phyloP scores from a whole-genome alignment of 2,113 vertebrate genomes.

The Cyprinus carpio region DNA sequence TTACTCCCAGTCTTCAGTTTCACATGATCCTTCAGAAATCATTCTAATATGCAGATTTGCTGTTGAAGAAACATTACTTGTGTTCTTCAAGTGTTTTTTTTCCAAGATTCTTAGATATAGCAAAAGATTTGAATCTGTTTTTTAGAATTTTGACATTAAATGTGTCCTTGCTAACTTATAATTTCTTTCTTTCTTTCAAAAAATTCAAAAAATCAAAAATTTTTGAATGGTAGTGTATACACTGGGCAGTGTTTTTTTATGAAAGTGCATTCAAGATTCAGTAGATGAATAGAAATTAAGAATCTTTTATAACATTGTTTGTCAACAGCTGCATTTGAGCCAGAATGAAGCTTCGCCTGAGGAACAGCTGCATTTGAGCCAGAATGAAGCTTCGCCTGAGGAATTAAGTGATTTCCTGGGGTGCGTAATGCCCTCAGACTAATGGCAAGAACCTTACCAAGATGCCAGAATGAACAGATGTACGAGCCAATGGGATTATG shows the following conservation, averaged over 20 bases:
- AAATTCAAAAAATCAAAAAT: not conserved
- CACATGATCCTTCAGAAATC: not conserved
- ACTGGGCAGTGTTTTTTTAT: not conserved
- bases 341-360: not conserved
- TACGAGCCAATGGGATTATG: slow-evolving; percentile 42
- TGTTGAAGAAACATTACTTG: not conserved
- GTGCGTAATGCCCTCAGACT: not conserved
- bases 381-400: not conserved
- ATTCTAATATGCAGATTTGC: not conserved
- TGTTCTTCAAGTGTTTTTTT: too few species aligned
- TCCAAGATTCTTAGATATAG: not conserved
- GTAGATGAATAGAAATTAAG: too few species aligned
- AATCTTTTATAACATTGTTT: too few species aligned
- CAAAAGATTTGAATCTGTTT: too few species aligned
- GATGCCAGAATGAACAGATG: slow-evolving; percentile 28
- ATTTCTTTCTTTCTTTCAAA: not conserved
- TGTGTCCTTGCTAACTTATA: not conserved
- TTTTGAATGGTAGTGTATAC: not conserved
- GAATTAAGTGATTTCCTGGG: slow-evolving; percentile 13
- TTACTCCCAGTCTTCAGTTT: not conserved
- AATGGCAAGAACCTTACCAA: not conserved
- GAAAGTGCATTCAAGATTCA: too few species aligned
- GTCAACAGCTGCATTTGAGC: not conserved
- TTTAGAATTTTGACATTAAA: too few species aligned
- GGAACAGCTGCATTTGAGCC: not conserved